phyloP scores from a whole-genome alignment of 2,113 vertebrate genomes.

The Silurus meridionalis region DNA sequence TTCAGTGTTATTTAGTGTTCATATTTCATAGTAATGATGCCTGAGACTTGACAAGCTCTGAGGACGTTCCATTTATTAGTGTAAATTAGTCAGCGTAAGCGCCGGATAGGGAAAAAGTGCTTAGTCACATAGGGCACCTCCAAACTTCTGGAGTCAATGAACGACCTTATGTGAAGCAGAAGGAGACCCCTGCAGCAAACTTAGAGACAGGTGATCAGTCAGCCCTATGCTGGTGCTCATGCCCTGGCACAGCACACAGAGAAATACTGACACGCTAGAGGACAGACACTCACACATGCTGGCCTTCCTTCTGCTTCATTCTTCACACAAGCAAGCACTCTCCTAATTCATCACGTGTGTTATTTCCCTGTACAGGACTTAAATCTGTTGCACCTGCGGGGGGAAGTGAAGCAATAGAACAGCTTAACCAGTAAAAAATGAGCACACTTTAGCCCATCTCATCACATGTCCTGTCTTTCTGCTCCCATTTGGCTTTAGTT shows the following conservation, averaged over 20 bases:
- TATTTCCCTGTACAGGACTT: constrained; percentile 58
- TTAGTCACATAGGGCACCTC: constrained; percentile 67
- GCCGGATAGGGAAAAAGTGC: constrained; percentile 62
- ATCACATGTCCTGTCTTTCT: constrained; percentile 33
- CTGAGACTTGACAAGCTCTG: constrained; percentile 50
- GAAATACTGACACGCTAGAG: constrained; percentile 57
- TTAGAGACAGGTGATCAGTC: constrained; percentile 71
- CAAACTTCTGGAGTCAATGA: constrained; percentile 69
- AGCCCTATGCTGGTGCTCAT: constrained; percentile 63
- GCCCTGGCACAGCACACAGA: constrained; percentile 60
- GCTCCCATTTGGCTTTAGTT: constrained; percentile 29
- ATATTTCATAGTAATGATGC: constrained; percentile 48
- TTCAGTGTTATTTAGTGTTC: constrained; percentile 34
- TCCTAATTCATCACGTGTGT: constrained; percentile 57
- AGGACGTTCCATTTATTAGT: constrained; percentile 54
- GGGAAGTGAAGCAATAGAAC: constrained; percentile 29
- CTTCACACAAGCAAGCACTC: constrained; percentile 46
- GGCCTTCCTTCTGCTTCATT: constrained; percentile 49
- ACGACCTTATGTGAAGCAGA: constrained; percentile 69
- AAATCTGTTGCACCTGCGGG: constrained; percentile 53
- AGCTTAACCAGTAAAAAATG: constrained; percentile 56
- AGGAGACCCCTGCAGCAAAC: constrained; percentile 66
- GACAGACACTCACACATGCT: constrained; percentile 55
- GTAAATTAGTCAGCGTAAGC: constrained; percentile 49
- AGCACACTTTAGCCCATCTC: constrained; percentile 12